phyloP scores from a whole-genome alignment of 2,113 vertebrate genomes.

The Erinaceus europaeus region DNA sequence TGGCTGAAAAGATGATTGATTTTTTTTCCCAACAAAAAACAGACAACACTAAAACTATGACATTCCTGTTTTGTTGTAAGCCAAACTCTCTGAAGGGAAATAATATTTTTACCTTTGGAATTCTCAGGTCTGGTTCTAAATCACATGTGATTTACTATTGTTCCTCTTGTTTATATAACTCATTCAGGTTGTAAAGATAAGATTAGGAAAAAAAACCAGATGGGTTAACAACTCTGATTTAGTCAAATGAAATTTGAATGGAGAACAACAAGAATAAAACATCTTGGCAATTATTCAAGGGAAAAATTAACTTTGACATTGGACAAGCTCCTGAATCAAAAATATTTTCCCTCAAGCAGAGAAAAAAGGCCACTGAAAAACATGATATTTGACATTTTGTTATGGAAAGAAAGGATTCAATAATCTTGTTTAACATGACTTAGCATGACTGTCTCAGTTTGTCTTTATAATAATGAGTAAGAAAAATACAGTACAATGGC shows the following conservation, averaged over 20 bases:
- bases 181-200: slow-evolving; percentile 13
- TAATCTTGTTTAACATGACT: background rate
- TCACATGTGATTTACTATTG: background rate
- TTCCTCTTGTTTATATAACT: slow-evolving; percentile 12
- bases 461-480: background rate
- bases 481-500: background rate
- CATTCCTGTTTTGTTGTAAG: slow-evolving; percentile 51
- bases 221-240: background rate
- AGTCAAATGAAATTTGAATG: background rate
- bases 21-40: slow-evolving; percentile 58
- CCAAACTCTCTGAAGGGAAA: slow-evolving; percentile 22
- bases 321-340: background rate
- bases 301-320: background rate
- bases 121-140: slow-evolving; percentile 50
- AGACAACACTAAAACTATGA: slow-evolving; percentile 57
- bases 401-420: background rate
- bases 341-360: slow-evolving; percentile 7
- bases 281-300: background rate
- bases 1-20: slow-evolving; percentile 77
- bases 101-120: background rate
- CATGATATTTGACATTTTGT: background rate
- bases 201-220: slow-evolving; percentile 20
- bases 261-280: background rate
- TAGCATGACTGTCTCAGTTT: background rate
- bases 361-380: background rate